Percentiles rank a stretch among this genome's conserved stretches.
phyloP scores from a whole-genome alignment of 2,888 invertebrate genomes.

The Mimumesa dahlbomi region DNA sequence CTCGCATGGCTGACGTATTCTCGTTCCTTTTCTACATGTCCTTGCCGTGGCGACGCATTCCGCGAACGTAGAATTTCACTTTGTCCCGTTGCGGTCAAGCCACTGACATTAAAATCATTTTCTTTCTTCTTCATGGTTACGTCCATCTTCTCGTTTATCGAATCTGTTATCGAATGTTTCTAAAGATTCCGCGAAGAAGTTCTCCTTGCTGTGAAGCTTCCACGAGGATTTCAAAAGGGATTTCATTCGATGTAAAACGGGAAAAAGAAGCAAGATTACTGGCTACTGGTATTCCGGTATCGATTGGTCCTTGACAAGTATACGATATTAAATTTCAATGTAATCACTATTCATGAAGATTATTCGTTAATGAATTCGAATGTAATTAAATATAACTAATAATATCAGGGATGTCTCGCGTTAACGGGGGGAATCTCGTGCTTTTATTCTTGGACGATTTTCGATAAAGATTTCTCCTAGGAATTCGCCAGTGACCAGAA shows the following conservation, averaged over 20 bases:
- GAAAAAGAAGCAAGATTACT: background rate
- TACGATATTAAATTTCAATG: too few relatives aligned
- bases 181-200: background rate
- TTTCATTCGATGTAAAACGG: background rate
- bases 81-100: background rate
- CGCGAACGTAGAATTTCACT: slow-evolving; percentile 29
- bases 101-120: slow-evolving; percentile 1
- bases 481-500: slow-evolving; percentile 51
- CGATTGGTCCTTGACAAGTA: background rate
- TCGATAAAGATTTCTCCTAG: slow-evolving; percentile 33
- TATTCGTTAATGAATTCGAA: background rate
- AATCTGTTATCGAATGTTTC: background rate
- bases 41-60: slow-evolving; percentile 28
- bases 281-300: background rate
- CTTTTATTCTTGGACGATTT: background rate
- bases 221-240: background rate
- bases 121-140: background rate
- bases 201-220: background rate
- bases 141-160: slow-evolving; percentile 11
- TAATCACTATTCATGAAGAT: background rate
- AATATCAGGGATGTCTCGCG: too few relatives aligned
- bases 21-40: slow-evolving; percentile 41
- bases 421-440: too few relatives aligned
- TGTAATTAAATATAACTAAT: slow-evolving; percentile 33
- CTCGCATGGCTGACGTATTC: slow-evolving; percentile 27